These are phyloP conservation scores for Spodoptera litura DNA, from an alignment of 1,140 invertebrate species.

Conservation along the genomic window DNA sequence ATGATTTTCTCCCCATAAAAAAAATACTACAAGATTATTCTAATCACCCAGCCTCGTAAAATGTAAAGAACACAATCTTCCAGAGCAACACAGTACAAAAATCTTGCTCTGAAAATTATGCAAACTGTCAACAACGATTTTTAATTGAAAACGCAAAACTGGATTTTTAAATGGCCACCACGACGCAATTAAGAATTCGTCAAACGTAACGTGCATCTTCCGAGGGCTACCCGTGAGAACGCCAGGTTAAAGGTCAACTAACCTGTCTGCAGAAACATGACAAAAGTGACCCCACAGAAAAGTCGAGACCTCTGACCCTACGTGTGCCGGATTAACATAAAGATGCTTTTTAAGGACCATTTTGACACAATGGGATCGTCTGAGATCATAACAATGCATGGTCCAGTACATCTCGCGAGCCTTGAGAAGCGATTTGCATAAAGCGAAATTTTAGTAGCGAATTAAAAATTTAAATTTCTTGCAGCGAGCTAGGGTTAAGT, in stretches of 20 bases:
- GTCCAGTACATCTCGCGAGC: slow-evolving; percentile 23
- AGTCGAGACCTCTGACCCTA: slow-evolving; percentile 80
- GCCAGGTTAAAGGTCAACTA: slow-evolving; percentile 72
- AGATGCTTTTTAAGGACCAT: slow-evolving; percentile 36
- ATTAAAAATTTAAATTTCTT: slow-evolving; percentile 47
- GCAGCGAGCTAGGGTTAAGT: slow-evolving; percentile 44
- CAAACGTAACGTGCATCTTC: slow-evolving; percentile 52
- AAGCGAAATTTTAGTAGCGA: slow-evolving; percentile 55
- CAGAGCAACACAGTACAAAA: neutral
- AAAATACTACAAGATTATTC: no score
- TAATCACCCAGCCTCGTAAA: no score
- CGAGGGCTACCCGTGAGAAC: slow-evolving; percentile 76
- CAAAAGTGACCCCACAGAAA: slow-evolving; percentile 50
- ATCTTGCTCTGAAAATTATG: slow-evolving; percentile 15
- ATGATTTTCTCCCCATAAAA: no score
- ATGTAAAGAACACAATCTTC: no score
- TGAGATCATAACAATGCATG: slow-evolving; percentile 16
- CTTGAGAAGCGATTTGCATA: slow-evolving; percentile 60
- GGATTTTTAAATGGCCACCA: slow-evolving; percentile 41
- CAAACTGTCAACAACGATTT: slow-evolving; percentile 26
- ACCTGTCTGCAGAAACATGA: slow-evolving; percentile 76
- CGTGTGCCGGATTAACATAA: slow-evolving; percentile 58
- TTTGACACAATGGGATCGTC: slow-evolving; percentile 27
- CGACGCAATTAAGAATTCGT: slow-evolving; percentile 55
- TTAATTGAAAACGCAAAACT: slow-evolving; percentile 9